phyloP scores from a whole-genome alignment of 92 coral and sea anemone genomes.

The Bergia sp. region DNA sequence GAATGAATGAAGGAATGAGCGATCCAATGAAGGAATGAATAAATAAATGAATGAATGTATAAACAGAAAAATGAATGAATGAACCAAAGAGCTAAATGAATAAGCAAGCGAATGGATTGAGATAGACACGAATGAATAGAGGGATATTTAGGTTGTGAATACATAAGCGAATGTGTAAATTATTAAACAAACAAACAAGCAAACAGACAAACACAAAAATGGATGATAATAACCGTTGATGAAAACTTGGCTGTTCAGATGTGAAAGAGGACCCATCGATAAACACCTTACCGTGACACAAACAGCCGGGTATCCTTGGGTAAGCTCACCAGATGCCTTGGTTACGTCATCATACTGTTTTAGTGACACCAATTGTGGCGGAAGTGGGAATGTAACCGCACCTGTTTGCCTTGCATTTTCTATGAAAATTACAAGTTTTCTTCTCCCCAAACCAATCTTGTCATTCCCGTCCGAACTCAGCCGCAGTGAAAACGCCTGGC shows the following conservation, averaged over 20 bases:
- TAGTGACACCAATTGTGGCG: slow-evolving; percentile 88
- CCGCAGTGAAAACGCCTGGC: slow-evolving; percentile 88
- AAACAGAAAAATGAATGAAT: background rate
- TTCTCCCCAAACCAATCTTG: slow-evolving; percentile 61
- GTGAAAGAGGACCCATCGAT: background rate
- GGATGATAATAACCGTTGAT: too few relatives aligned
- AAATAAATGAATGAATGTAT: background rate
- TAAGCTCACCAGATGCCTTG: slow-evolving; percentile 60
- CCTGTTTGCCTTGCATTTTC: slow-evolving; percentile 69
- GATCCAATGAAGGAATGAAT: background rate
- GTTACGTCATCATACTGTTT: slow-evolving; percentile 92
- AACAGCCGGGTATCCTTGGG: slow-evolving; percentile 88
- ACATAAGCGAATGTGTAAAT: background rate
- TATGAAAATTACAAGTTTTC: slow-evolving; percentile 82
- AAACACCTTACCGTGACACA: slow-evolving; percentile 92
- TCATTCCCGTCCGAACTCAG: slow-evolving; percentile 60
- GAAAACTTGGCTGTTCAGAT: too few relatives aligned
- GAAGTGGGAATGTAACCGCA: slow-evolving; percentile 86
- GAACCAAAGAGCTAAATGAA: background rate
- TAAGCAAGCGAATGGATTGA: background rate
- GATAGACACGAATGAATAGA: background rate
- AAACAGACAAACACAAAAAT: background rate
- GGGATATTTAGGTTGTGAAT: too few relatives aligned
- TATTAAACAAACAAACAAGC: too few relatives aligned
- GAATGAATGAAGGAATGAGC: background rate